Conservation (phyloP, 2,113 vertebrate genomes). For the Sinocyclocheilus grahami region DNA sequence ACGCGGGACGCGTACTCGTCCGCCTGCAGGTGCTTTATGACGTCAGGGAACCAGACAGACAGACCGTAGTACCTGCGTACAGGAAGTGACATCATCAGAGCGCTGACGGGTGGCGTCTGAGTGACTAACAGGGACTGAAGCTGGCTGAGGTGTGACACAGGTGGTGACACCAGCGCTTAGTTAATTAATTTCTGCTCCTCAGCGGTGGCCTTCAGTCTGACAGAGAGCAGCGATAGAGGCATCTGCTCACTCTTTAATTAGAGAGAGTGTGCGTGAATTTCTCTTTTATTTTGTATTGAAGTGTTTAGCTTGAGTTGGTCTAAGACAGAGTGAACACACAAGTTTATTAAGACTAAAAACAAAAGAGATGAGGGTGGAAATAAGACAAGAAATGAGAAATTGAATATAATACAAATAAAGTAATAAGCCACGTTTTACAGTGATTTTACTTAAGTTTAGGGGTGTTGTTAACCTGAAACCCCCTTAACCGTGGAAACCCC, state of each 20-base stretch:
- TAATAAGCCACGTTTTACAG: background rate
- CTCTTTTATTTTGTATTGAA: background rate
- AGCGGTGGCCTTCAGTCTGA: conserved; percentile 12
- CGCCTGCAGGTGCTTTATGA: conserved; percentile 95
- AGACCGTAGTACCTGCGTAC: conserved; percentile 90
- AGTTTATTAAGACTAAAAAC: background rate
- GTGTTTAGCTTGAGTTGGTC: background rate
- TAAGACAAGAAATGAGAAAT: background rate
- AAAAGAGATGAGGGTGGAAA: background rate
- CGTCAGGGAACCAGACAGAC: conserved; percentile 98
- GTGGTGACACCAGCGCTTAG: conserved; percentile 4
- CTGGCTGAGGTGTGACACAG: background rate
- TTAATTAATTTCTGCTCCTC: conserved; percentile 34
- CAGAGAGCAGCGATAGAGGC: conserved; percentile 11
- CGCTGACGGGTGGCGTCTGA: background rate
- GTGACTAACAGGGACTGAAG: background rate
- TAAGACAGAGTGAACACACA: background rate
- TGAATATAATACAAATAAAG: background rate
- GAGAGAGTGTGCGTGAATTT: background rate
- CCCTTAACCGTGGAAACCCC: background rate
- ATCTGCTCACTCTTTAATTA: conserved; percentile 30
- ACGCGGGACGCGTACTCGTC: conserved; percentile 88
- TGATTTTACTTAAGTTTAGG: background rate
- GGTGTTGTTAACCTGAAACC: background rate
- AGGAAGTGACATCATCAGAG: conserved; percentile 24